Evolutionary conservation across 2,113 vertebrate species (phyloP).

Genomic region (Bothrops jararaca): DNA sequence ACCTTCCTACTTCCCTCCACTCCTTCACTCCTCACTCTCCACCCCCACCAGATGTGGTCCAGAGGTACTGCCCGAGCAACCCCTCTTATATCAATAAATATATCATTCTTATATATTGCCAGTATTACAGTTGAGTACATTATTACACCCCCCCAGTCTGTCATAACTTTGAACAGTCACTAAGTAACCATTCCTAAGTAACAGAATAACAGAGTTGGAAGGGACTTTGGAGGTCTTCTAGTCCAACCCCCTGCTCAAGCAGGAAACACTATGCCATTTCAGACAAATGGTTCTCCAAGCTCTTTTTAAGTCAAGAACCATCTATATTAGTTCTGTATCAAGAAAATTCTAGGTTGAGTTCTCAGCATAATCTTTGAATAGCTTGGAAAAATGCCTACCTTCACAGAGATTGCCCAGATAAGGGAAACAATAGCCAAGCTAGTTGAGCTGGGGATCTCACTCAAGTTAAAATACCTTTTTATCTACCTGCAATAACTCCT

Average conservation of each 20-base stretch:
- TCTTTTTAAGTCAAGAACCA: background rate
- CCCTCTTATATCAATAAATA: no score
- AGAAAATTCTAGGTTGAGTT: background rate
- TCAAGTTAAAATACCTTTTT: background rate
- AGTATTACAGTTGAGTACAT: no score
- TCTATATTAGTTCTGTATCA: background rate
- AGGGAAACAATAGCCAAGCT: background rate
- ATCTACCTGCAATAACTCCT: background rate
- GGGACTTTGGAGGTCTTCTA: background rate
- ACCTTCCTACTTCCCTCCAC: no score
- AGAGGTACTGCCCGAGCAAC: no score
- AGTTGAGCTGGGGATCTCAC: background rate
- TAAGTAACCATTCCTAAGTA: background rate
- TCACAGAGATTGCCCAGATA: background rate
- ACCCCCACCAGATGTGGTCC: no score
- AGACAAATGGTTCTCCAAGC: background rate
- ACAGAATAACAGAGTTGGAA: background rate
- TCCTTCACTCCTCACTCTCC: no score
- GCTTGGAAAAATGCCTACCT: background rate
- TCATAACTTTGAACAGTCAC: background rate
- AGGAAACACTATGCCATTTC: background rate
- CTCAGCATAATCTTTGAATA: background rate
- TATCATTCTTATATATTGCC: no score
- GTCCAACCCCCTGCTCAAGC: background rate
- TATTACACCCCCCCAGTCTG: no score